Base-by-base conservation (phyloP, 1,140 invertebrate genomes). In the Eufriesea mexicana region DNA sequence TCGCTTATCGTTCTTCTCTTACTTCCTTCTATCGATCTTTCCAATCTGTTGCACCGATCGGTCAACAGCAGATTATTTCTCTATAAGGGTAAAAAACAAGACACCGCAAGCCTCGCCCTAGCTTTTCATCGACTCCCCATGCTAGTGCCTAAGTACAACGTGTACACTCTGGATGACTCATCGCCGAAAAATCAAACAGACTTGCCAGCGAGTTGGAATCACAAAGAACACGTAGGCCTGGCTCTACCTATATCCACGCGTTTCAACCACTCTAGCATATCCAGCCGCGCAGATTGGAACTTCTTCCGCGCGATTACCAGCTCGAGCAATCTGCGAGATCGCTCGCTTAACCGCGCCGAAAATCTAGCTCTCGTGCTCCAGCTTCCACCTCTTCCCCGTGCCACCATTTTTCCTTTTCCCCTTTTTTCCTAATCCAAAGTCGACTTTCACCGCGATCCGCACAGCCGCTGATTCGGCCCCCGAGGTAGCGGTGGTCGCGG, bases 401-500 rank as follows among this genome's bases (percentile, higher is more conserved):
- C 35, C 35, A 35, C 23, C 14, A 2, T 51, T 35, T 20, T 35
- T 20, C 16, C 18, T 12, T 23, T 5, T 20, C 23, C 12, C 5
- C 45, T 6, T 23, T 55, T 71, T 54, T 68, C 49, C 49, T 20
- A 54, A 77, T 54, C 42, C 54, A 12, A 64, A 83, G 35, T 68
- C 70, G 55, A 74, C 74, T 51, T 77, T 57, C 54, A 42, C 28
- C 20, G 16, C 18, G 66, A 72, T 75, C 85, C 59, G 83, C 28
- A 25, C 10, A 54, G 47, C 9, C 51, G 35, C 57, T 47, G 57
- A 55, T 55, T 64, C 28, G 59, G 14, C 9, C n/a, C 25, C 8
- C 16, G 9, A 51, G 51, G 14, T 49, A 23, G 14, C 23, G 67
- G 6, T 20, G 25, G 23, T 5, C 35, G 25, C 35, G 23, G 12